Base-by-base conservation (phyloP, 1,140 invertebrate genomes). In the Leptopilina boulardi region DNA sequence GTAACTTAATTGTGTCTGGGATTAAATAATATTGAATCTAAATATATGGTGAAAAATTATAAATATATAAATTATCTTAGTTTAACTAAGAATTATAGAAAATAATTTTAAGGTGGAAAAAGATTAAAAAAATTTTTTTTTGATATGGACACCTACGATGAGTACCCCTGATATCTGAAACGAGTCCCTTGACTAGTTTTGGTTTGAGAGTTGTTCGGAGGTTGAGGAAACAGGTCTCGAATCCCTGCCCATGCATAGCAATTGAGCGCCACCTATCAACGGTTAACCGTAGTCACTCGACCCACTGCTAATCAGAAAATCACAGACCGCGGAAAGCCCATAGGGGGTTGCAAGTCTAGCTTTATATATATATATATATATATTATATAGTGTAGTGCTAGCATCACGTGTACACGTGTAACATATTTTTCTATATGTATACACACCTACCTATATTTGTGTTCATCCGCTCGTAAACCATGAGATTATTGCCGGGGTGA, bases 211-310 rank as follows among this genome's bases (percentile, higher is more conserved):
- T 56, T 23, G 21, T 11, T n/a, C 6, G 70, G 80, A 70, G 79
- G 80, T 75, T 77, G 79, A 74, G 80, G 78, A 70, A 75, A 76
- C 74, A 44, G 76, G 71, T 83, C 85, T 86, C 84, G 88, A 88
- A 84, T 90, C 89, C 90, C 89, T 90, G 87, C 87, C 89, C 89
- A 91, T 91, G 89, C 90, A 91, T 91, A 90, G 86, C 88, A 91
- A 91, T 90, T 80, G 89, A 80, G 86, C 84, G 84, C 79, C 86
- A 88, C 87, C 86, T 91, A 90, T 90, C 88, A 88, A 90, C 89
- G 89, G 88, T 89, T 91, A 91, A 91, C 88, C 86, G 89, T 87
- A 90, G 80, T 85, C 88, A 90, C 87, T 91, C 89, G 88, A 89
- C 87, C 88, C 86, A 80, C 85, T 84, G 86, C 87, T 91, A 91